These are phyloP conservation scores for Danio aesculapii DNA, from an alignment of 2,797 vertebrate genomes.

Conservation along the genomic window DNA sequence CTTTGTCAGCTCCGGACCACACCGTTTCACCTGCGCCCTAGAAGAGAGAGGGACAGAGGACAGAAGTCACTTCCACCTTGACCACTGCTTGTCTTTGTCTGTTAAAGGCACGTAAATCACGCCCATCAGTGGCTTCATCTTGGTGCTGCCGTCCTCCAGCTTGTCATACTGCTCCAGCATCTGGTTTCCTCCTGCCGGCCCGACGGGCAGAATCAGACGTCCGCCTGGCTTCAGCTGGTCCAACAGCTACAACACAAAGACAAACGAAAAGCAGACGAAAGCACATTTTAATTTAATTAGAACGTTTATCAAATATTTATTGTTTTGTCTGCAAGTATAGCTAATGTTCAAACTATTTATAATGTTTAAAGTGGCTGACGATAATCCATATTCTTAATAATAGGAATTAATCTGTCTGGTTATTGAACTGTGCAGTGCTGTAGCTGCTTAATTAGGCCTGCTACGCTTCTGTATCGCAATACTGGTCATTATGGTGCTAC, in stretches of 20 bases:
- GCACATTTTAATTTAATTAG: too few relatives aligned
- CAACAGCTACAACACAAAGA: slow-evolving; percentile 83
- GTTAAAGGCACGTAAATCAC: slow-evolving; percentile 99
- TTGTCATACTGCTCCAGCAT: slow-evolving; percentile 99
- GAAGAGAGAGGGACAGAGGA: slow-evolving; percentile 85
- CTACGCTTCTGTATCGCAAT: too few relatives aligned
- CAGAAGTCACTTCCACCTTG: slow-evolving; percentile 99
- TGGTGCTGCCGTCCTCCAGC: slow-evolving; percentile 96
- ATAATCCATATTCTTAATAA: too few relatives aligned
- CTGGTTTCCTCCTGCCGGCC: slow-evolving; percentile 97
- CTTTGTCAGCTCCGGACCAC: slow-evolving; percentile 88
- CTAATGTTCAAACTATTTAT: too few relatives aligned
- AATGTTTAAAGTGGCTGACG: too few relatives aligned
- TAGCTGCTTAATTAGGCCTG: too few relatives aligned
- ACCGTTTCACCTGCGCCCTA: slow-evolving; percentile 94
- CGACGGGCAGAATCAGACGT: slow-evolving; percentile 95
- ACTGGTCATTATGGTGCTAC: too few relatives aligned
- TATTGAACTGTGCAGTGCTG: too few relatives aligned
- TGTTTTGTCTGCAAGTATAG: too few relatives aligned
- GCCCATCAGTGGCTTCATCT: slow-evolving; percentile 99
- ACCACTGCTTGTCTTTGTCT: slow-evolving; percentile 99
- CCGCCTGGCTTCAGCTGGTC: slow-evolving; percentile 98
- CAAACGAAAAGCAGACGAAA: too few relatives aligned
- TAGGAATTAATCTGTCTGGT: too few relatives aligned
- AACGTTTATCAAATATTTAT: too few relatives aligned